These are phyloP conservation scores for Phrynocephalus forsythii DNA, from an alignment of 2,797 vertebrate genomes.

Conservation along the genomic window DNA sequence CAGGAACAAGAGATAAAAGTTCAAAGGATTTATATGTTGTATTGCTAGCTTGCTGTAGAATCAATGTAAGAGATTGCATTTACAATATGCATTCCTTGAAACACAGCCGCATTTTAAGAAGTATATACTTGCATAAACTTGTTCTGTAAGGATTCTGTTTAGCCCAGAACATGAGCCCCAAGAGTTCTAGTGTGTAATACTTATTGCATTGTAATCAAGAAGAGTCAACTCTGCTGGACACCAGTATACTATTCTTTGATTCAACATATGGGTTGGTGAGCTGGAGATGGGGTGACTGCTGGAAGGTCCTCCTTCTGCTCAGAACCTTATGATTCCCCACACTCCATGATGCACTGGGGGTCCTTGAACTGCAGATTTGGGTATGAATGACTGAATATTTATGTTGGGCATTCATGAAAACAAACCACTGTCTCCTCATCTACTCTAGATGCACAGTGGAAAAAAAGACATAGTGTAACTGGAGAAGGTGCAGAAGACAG, in stretches of 20 bases:
- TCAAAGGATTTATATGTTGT: constrained; percentile 14
- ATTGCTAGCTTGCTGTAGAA: background rate
- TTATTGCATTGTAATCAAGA: no score
- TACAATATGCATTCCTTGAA: background rate
- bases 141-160: background rate
- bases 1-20: background rate
- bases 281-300: background rate
- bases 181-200: background rate
- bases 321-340: background rate
- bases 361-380: background rate
- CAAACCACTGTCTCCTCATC: background rate
- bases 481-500: no score
- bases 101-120: background rate
- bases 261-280: background rate
- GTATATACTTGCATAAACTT: background rate
- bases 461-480: no score
- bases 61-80: background rate
- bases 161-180: background rate
- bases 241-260: background rate
- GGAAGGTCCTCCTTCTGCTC: background rate
- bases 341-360: background rate
- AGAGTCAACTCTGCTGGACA: background rate
- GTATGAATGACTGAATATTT: no score
- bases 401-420: background rate
- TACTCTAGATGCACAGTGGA: background rate